These are phyloP conservation scores for Phenganax subtilis DNA, from an alignment of 92 coral and sea anemone genomes.

Conservation along the genomic window DNA sequence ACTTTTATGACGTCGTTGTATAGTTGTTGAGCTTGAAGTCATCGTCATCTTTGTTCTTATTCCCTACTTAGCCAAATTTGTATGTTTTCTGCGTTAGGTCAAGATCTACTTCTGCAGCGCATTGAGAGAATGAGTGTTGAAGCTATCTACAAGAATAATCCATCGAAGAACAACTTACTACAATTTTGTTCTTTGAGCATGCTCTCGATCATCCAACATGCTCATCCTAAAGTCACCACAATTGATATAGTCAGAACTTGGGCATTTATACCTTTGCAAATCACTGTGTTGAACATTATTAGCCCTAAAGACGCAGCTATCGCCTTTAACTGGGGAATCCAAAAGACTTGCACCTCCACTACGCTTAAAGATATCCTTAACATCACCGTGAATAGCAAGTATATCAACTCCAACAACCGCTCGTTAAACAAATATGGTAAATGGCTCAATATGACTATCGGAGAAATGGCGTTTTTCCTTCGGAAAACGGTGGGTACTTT, in stretches of 20 bases:
- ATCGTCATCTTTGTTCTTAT: too few relatives aligned
- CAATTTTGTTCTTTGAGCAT: conserved; percentile 3
- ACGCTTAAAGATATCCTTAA: conserved; percentile 1
- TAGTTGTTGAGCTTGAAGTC: too few relatives aligned
- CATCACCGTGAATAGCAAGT: neutral
- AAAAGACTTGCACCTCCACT: conserved; percentile 16
- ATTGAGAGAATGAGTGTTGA: conserved; percentile 12
- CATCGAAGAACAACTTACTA: neutral
- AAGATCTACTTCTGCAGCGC: neutral
- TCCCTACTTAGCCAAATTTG: neutral
- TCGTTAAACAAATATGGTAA: conserved; percentile 10
- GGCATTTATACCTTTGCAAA: conserved; percentile 15
- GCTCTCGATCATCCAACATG: neutral
- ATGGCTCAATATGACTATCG: conserved; percentile 13
- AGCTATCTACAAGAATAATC: conserved; percentile 5
- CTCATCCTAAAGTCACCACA: conserved; percentile 10
- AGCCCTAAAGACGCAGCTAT: conserved; percentile 18
- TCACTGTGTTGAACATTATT: neutral
- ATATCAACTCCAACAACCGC: conserved; percentile 13
- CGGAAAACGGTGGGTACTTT: conserved; percentile 8
- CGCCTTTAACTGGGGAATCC: conserved; percentile 13
- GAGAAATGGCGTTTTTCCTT: conserved; percentile 28
- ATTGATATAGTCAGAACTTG: conserved; percentile 18
- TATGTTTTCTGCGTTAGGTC: conserved; percentile 1
- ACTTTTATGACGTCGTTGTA: neutral